These are phyloP conservation scores for Garra rufa DNA, from an alignment of 2,113 vertebrate genomes.

Conservation along the genomic window DNA sequence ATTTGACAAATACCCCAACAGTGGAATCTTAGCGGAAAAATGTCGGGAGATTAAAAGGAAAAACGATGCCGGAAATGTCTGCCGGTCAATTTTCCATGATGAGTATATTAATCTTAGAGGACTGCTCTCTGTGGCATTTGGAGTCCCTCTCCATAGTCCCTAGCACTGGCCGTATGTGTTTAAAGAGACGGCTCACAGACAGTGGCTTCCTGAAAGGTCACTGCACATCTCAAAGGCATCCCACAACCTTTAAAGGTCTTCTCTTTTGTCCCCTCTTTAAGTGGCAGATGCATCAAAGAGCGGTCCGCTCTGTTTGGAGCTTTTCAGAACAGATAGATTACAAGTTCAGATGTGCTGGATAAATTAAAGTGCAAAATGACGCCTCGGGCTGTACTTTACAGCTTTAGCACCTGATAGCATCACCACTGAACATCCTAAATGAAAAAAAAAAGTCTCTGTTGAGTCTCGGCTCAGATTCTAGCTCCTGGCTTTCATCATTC, in stretches of 20 bases:
- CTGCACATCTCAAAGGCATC: constrained; percentile 72
- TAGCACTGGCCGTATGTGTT: constrained; percentile 50
- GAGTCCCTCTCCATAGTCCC: constrained; percentile 50
- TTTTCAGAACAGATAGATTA: constrained; percentile 63
- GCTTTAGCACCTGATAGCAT: constrained; percentile 41
- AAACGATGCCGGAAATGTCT: constrained; percentile 60
- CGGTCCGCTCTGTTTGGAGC: constrained; percentile 50
- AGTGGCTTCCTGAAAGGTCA: constrained; percentile 74
- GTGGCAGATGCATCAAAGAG: constrained; percentile 64
- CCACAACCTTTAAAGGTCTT: constrained; percentile 78
- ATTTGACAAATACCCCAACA: constrained; percentile 72
- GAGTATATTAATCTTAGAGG: constrained; percentile 75
- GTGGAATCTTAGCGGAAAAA: constrained; percentile 65
- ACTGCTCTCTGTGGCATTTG: constrained; percentile 69
- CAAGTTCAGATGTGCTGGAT: constrained; percentile 60
- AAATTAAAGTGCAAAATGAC: constrained; percentile 47
- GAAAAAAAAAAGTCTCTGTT: constrained; percentile 44
- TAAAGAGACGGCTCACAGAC: constrained; percentile 55
- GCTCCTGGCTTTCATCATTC: constrained; percentile 43
- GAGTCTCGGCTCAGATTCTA: constrained; percentile 37
- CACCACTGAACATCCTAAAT: constrained; percentile 37
- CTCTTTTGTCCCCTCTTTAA: constrained; percentile 70
- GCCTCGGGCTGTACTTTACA: constrained; percentile 41
- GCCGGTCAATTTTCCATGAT: constrained; percentile 66
- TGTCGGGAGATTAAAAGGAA: constrained; percentile 68